Base-by-base conservation (phyloP, 2,797 vertebrate genomes). In the Megalops cyprinoides region DNA sequence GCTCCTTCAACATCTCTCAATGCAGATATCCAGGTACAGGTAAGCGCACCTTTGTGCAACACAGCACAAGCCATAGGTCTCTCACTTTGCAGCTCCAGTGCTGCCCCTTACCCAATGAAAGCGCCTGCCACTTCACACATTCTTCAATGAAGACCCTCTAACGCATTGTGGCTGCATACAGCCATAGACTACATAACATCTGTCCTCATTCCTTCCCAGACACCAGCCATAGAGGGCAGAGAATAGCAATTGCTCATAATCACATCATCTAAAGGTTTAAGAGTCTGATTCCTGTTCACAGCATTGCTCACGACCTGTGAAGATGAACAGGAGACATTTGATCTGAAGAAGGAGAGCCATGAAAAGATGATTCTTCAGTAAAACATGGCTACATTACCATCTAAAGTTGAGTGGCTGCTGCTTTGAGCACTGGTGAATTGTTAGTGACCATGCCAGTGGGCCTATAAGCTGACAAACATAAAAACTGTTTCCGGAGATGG, bases 1-100 rank as follows among this genome's bases (percentile, higher is more conserved):
- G 25, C 20, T 48, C 14, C 15, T 5, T 49, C 3, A 6, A 7
- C 42, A 8, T 20, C 14, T 0, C n/a, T 15, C 28, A 0, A 15
- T n/a, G n/a, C 28, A 18, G 34, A 55, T 15, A 76, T 74, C 42
- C 42, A 69, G 65, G 34, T 69, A 69, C 31, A 69, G 71, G 23
- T 9, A 49, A 28, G 4, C 42, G 14, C 18, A 74, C 31, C 46
- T n/a, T 10, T 18, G 44, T 39, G 23, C 39, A 74, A 37, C 23
- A n/a, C 42, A 28, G 25, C 39, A 14, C 14, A 74, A 74, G 14
- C 23, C 20, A 7, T 39, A 39, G 8, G 42, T 4, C 62, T 18
- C 65, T n/a, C n/a, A n/a, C 37, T 39, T 69, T 31, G 39, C 31
- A 14, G 39, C 65, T 39, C 65, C 34, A n/a, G 18, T 1, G 31